Conservation (phyloP, 2,888 invertebrate species). For the Axea sp. region DNA sequence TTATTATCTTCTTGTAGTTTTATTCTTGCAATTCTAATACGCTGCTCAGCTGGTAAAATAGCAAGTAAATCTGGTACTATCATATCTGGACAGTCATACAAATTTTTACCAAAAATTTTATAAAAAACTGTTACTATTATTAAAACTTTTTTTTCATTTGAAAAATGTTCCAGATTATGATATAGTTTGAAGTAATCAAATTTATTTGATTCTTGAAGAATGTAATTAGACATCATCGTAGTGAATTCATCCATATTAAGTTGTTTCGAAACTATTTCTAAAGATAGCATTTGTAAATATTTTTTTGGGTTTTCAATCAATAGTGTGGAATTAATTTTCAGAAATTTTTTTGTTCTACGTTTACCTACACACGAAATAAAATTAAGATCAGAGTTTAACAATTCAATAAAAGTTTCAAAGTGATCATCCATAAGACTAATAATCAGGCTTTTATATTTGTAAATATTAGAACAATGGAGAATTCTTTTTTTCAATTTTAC, state of each 20-base stretch:
- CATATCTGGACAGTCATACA: conserved; percentile 58
- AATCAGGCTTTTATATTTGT: too few relatives aligned
- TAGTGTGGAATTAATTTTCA: not conserved
- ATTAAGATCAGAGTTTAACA: not conserved
- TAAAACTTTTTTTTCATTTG: conserved; percentile 58
- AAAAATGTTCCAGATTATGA: conserved; percentile 62
- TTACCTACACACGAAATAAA: conserved; percentile 45
- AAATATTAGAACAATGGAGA: conserved; percentile 21
- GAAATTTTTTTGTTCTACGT: conserved; percentile 10
- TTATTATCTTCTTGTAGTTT: conserved; percentile 61
- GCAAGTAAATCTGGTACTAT: conserved; percentile 55
- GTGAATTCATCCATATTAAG: not conserved
- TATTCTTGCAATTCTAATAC: conserved; percentile 64
- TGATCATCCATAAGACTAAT: conserved; percentile 68
- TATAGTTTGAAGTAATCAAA: too few relatives aligned
- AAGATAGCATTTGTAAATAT: not conserved
- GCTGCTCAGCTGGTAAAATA: conserved; percentile 67
- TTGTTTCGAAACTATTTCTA: not conserved
- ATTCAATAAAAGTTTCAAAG: conserved; percentile 54
- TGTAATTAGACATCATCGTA: conserved; percentile 4
- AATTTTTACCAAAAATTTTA: conserved; percentile 62
- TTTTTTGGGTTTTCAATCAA: conserved; percentile 2
- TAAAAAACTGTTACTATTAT: conserved; percentile 66
- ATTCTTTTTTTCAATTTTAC: not conserved
- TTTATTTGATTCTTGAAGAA: not conserved